Percentiles rank a stretch among this genome's conserved stretches.
phyloP scores from a whole-genome alignment of 1,140 invertebrate species.

The Antheraea mylitta region DNA sequence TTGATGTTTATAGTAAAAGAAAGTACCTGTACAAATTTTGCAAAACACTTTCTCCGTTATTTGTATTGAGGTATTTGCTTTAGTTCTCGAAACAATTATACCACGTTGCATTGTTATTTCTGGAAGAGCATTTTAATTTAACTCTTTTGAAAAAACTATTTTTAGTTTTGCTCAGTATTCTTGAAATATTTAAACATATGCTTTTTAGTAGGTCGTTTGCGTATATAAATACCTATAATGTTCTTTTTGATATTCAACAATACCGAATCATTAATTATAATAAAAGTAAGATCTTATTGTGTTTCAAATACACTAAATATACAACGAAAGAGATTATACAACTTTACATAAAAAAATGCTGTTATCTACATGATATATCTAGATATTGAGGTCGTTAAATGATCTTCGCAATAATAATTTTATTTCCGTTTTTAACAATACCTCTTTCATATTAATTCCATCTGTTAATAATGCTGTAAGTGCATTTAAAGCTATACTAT shows the following conservation, averaged over 20 bases:
- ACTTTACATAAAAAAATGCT: neutral
- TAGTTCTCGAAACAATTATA: neutral
- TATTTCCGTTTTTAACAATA: conserved; percentile 25
- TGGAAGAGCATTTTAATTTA: no score
- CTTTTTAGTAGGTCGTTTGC: no score
- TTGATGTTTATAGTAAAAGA: conserved; percentile 32
- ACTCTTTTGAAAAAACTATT: no score
- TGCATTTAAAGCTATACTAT: neutral
- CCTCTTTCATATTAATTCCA: conserved; percentile 29
- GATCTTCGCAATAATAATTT: conserved; percentile 12
- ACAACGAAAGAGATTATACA: no score
- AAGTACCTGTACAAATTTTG: conserved; percentile 65
- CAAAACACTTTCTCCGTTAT: conserved; percentile 22
- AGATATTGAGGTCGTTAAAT: neutral
- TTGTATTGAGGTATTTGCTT: neutral
- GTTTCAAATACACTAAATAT: no score
- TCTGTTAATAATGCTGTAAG: conserved; percentile 21
- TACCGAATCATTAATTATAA: no score
- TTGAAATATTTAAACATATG: no score
- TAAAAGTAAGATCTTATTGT: no score
- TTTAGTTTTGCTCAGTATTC: no score
- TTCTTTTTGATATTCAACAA: no score
- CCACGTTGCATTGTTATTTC: neutral
- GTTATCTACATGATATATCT: neutral
- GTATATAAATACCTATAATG: no score